Base-by-base conservation (phyloP, 1,140 invertebrate genomes). In the Euura lappo region DNA sequence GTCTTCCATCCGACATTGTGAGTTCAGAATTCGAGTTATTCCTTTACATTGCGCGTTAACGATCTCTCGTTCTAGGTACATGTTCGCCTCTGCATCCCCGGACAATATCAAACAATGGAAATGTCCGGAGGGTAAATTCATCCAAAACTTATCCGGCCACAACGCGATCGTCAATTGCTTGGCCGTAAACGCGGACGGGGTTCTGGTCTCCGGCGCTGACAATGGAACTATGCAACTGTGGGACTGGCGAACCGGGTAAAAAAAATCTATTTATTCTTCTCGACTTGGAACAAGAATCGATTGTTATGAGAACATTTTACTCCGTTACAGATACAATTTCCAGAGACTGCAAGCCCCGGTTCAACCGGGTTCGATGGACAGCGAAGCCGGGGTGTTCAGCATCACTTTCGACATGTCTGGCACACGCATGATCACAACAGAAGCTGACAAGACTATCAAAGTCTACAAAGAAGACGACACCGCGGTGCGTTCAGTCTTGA, bases 101-200 rank as follows among this genome's bases (percentile, higher is more conserved):
- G 98, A 99, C 84, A 99, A 99, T 83, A 98, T 99, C 71, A 99
- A 99, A 85, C 96, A 99, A 84, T 99, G 98, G 98, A 97, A 96
- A 84, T 98, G 97, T 85, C 98, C 98, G 0, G 97, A 99, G 82
- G 99, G 98, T 2, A 96, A 97, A 82, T 99, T 99, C 82, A 94
- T 99, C 73, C 98, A 99, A 85, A 99, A 99, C 88, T 89, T 99
- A 60, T 94, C 95, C 0, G 98, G 98, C 0, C 99, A 99, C 83
- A 99, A 98, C 87, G 95, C 98, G 0, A 99, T 99, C 75, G 93
- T 99, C 1, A 99, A 99, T 86, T 97, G 97, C 79, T 89, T 99
- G 81, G 97, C 96, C 6, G 92, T 97, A 0, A 99, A 99, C 89
- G 89, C 91, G 3, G 97, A 99, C 79, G 97, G 97, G 0, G 98